Evolutionary conservation across 2,888 invertebrate genomes (phyloP), one percentile per base, ranked within the genome.

Genomic region (Pachycephus smyrnensis): DNA sequence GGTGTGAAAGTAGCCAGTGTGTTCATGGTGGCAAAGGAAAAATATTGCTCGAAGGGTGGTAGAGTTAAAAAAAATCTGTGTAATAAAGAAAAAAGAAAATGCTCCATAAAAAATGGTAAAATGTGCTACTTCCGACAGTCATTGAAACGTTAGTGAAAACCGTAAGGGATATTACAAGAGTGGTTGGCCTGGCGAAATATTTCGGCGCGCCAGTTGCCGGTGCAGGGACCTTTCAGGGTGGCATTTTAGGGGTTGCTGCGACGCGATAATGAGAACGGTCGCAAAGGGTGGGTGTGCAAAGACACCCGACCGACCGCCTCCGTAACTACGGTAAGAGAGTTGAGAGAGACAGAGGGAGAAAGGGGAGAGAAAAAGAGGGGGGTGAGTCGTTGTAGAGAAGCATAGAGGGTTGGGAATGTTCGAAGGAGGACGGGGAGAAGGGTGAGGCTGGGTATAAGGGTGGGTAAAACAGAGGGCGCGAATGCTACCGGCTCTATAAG

Each of bases 231-330:
- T 90, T 89, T 88, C 31, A 86, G 89, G 86, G 84, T 88, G 89
- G 89, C 88, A 89, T 90, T 90, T 90, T 88, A 89, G 90, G 89
- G 90, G 87, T 86, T 84, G 88, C 88, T 87, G 88, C 87, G 88
- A 88, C 86, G 90, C 89, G 90, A 90, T 91, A 91, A 91, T 91
- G 90, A 90, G 90, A 90, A 90, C 88, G 86, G 88, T 87, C 89
- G 88, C 85, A 86, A 87, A 88, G 86, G 88, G 88, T 88, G 88
- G 89, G 87, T 87, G 87, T 84, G 88, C 86, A 88, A 89, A 89
- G 90, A 89, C 89, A 89, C 87, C 88, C 87, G 85, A 87, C 86
- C 87, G 85, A 85, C 86, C 78, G 73, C 31, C 69, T 68, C 77
- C 68, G 76, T 11, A 71, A 71, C 76, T 79, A 80, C 31, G 37